Conservation (phyloP, 1,140 invertebrate genomes). For the Pachyrhynchus sulphureomaculatus region DNA sequence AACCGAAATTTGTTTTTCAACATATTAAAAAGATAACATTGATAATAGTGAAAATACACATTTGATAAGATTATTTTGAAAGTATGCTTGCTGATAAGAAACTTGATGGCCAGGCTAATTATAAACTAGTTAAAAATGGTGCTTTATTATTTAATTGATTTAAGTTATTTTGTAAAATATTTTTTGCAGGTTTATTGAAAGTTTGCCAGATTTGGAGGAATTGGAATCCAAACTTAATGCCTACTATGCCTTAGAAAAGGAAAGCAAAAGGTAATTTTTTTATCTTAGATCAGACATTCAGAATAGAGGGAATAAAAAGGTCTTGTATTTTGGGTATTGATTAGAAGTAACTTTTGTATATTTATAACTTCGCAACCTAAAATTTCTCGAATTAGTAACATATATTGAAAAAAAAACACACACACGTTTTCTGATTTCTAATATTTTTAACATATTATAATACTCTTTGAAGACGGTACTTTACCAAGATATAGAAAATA, state of each 20-base stretch:
- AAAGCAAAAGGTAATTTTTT: constrained; percentile 54
- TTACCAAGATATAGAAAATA: too few species aligned
- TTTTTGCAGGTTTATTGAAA: constrained; percentile 56
- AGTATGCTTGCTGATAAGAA: background rate
- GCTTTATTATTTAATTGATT: background rate
- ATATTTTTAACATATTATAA: too few species aligned
- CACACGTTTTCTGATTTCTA: too few species aligned
- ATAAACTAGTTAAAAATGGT: too few species aligned
- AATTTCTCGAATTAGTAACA: too few species aligned
- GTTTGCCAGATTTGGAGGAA: constrained; percentile 71
- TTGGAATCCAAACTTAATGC: constrained; percentile 74
- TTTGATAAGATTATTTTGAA: background rate
- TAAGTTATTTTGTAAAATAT: background rate
- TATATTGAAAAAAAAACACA: too few species aligned
- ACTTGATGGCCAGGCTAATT: too few species aligned
- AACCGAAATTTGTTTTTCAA: background rate
- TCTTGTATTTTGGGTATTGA: background rate
- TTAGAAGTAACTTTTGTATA: too few species aligned
- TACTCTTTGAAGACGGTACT: too few species aligned
- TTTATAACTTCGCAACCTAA: too few species aligned
- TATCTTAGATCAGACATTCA: too few species aligned
- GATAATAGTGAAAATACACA: background rate
- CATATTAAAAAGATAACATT: background rate
- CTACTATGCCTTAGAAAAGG: constrained; percentile 77
- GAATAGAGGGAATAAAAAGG: background rate